Base-by-base conservation (phyloP, 2,797 vertebrate genomes). In the Vespertilio murinus region DNA sequence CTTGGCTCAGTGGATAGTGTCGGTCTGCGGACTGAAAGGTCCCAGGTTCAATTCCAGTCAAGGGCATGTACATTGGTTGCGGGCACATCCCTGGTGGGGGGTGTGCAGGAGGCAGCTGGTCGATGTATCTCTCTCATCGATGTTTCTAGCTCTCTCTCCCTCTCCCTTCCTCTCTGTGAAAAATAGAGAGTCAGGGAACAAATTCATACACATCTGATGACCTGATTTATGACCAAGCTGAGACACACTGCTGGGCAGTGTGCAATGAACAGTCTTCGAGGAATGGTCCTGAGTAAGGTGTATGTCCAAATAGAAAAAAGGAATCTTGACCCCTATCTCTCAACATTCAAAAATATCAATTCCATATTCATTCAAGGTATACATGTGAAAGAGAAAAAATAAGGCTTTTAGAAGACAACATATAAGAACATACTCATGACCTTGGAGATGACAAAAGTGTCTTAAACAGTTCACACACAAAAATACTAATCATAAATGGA, bases 291-390 rank as follows among this genome's bases (percentile, higher is more conserved):
- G 16, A 22, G 25, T 90, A 79, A 81, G 61, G 13, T 90, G 69
- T 65, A 71, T 87, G 71, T 30, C 30, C 77, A 78, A 47, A 67
- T 73, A 73, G 89, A 88, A 95, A 94, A 94, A 91, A 56, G 77
- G 45, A 94, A 88, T 84, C 69, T 77, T 94, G 30, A 81, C 16
- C 17, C 45, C 35, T 35, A 56, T 33, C n/a, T 92, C 35, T 42
- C 54, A 88, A 90, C 61, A 80, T 14, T 90, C 61, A 88, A 64
- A 90, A 77, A 92, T 81, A 93, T 94, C 78, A 93, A 77, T 77
- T 85, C 73, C 73, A 96, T 73, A 88, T 95, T 73, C 71, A 88
- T 40, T 88, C 11, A 61, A 88, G 22, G 77, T 64, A 16, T 64
- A 87, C 70, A 81, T 42, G 70, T 75, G 33, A 78, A 81, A 85